These are phyloP conservation scores for Rhynchonycteris naso DNA, from an alignment of 2,797 vertebrate genomes.

Conservation along the genomic window DNA sequence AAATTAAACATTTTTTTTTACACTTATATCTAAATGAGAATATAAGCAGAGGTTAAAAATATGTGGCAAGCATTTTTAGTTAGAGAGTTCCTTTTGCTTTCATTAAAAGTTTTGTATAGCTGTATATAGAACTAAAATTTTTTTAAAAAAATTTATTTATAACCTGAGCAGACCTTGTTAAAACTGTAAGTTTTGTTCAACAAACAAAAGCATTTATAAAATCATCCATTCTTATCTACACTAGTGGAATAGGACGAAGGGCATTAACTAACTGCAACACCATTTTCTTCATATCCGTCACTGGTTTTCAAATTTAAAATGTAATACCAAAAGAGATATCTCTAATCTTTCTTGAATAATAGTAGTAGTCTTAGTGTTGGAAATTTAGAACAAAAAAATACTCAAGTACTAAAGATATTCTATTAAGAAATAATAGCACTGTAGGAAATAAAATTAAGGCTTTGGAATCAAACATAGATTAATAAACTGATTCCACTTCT, in stretches of 20 bases:
- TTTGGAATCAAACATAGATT: neutral
- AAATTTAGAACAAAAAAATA: constrained; percentile 37
- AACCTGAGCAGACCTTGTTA: constrained; percentile 57
- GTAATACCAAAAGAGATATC: neutral
- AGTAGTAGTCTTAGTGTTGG: neutral
- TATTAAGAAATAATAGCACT: constrained; percentile 4
- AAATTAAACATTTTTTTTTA: neutral
- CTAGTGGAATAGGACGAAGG: neutral
- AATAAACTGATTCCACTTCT: neutral
- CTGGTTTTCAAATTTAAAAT: constrained; percentile 41
- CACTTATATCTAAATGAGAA: neutral
- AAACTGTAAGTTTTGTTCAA: neutral
- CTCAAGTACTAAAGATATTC: neutral
- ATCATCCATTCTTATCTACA: neutral
- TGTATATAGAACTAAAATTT: neutral
- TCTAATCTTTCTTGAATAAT: neutral
- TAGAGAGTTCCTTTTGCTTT: constrained; percentile 6
- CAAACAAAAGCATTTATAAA: constrained; percentile 27
- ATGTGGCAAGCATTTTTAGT: neutral
- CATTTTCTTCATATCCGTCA: neutral
- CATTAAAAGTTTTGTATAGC: constrained; percentile 19
- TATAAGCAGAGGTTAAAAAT: constrained; percentile 42
- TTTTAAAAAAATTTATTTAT: neutral
- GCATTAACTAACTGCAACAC: neutral
- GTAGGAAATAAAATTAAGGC: neutral